Evolutionary conservation across 2,888 invertebrate species (phyloP), one percentile per base, ranked within the genome.

Genomic region (Noctuana brunneofusca): DNA sequence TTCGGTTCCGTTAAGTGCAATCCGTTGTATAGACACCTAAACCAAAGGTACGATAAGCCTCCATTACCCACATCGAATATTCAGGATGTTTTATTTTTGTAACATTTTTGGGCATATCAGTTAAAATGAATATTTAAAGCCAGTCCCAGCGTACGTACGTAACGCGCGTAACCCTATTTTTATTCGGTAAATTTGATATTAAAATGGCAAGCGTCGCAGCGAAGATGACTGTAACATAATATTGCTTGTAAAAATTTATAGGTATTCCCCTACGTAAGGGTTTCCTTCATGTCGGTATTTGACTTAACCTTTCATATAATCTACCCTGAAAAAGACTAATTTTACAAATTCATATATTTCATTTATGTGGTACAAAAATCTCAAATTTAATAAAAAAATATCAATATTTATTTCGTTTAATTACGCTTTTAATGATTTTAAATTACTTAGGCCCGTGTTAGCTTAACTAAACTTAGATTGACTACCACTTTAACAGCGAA

Each of bases 51-150:
- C n/a, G n/a, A n/a, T n/a, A n/a, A 75, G 74, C 71, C 74, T 50
- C 58, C 73, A 77, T 81, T 83, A 77, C 78, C 68, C 73, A 60
- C 74, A 81, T 83, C 74, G 81, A 80, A 78, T 79, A 84, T 83
- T 81, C 78, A 48, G 69, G 74, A 71, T 72, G 72, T 73, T 66
- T 68, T 66, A 66, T 65, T 66, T 64, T 62, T 64, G 66, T 62
- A 58, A 59, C 64, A 58, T 68, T 67, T 66, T 62, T 64, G 27
- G 60, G 43, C 32, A 57, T 55, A 65, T 56, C 55, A 38, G 64
- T 65, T 64, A 65, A 58, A 58, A 50, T 69, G 52, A 64, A 62
- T 66, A 56, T 58, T 66, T 66, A 48, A 64, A 64, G 38, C 46
- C 57, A 30, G 22, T 41, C 55, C 46, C 22, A n/a, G n/a, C n/a